A percentile compares a stretch with the other conserved stretches of the same genome.
phyloP scores from a whole-genome alignment of 2,888 invertebrate species.

The Heliconius ethilla region DNA sequence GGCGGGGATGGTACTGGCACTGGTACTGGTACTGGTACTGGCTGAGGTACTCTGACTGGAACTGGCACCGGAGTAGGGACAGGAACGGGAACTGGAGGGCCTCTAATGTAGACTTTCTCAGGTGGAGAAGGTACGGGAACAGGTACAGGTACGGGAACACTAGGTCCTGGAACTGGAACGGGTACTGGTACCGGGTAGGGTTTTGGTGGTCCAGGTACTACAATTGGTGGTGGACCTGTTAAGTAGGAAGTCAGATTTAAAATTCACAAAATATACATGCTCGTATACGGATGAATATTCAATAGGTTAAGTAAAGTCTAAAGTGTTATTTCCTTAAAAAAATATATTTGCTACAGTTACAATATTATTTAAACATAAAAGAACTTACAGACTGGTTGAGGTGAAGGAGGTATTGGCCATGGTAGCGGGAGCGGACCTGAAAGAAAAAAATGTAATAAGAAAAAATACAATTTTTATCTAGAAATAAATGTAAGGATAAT shows the following conservation, averaged over 20 bases:
- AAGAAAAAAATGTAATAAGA: not conserved
- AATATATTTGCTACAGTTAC: not conserved
- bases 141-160: conserved; percentile 62
- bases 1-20: conserved; percentile 61
- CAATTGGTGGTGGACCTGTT: conserved; percentile 64
- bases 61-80: conserved; percentile 47
- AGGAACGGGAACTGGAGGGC: conserved; percentile 52
- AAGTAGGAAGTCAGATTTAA: conserved; percentile 16
- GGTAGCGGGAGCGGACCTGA: conserved; percentile 23
- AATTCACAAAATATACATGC: not conserved
- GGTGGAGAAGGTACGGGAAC: conserved; percentile 58
- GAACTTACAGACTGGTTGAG: conserved; percentile 43
- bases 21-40: conserved; percentile 62
- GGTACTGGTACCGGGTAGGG: conserved; percentile 66
- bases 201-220: conserved; percentile 67
- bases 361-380: conserved; percentile 1
- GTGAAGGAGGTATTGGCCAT: conserved; percentile 14
- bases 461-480: not conserved
- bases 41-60: conserved; percentile 49
- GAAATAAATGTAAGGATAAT: not conserved
- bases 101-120: conserved; percentile 58
- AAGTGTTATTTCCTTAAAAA: not conserved
- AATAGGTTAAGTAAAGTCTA: not conserved
- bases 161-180: conserved; percentile 48
- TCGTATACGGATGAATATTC: not conserved